phyloP scores from a whole-genome alignment of 2,888 invertebrate genomes.

The Noctua comes region DNA sequence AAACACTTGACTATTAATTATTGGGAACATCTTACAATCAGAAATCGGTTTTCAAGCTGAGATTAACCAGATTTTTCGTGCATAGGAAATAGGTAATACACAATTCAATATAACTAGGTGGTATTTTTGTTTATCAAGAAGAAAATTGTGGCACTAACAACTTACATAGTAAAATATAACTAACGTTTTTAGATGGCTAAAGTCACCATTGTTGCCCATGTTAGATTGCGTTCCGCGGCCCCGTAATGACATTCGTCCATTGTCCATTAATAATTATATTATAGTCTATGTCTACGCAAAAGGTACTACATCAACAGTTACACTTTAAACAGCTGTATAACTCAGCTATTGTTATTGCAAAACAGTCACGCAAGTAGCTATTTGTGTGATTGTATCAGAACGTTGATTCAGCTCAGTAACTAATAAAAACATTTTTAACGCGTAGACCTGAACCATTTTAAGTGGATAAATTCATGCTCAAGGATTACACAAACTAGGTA shows the following conservation, averaged over 20 bases:
- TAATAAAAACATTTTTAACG: neutral
- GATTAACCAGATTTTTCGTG: neutral
- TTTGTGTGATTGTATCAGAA: conserved; percentile 16
- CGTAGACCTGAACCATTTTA: neutral
- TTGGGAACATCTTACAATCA: neutral
- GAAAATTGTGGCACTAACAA: neutral
- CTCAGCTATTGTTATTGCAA: conserved; percentile 46
- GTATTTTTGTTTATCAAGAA: neutral
- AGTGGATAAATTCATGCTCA: neutral
- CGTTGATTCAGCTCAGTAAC: neutral
- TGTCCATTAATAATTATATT: conserved; percentile 59
- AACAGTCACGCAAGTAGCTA: conserved; percentile 29
- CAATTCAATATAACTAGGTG: neutral
- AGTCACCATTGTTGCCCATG: conserved; percentile 57
- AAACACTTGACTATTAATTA: neutral
- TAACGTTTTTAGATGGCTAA: neutral
- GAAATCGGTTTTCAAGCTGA: neutral
- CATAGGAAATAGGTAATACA: neutral
- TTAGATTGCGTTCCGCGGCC: conserved; percentile 70
- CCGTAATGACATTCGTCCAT: conserved; percentile 79
- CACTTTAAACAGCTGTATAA: conserved; percentile 47
- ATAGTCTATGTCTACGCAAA: conserved; percentile 20
- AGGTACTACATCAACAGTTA: conserved; percentile 22
- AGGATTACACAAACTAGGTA: neutral
- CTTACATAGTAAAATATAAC: neutral